Evolutionary conservation across 2,888 invertebrate species (phyloP).

Genomic region (Hedychridium roseum): DNA sequence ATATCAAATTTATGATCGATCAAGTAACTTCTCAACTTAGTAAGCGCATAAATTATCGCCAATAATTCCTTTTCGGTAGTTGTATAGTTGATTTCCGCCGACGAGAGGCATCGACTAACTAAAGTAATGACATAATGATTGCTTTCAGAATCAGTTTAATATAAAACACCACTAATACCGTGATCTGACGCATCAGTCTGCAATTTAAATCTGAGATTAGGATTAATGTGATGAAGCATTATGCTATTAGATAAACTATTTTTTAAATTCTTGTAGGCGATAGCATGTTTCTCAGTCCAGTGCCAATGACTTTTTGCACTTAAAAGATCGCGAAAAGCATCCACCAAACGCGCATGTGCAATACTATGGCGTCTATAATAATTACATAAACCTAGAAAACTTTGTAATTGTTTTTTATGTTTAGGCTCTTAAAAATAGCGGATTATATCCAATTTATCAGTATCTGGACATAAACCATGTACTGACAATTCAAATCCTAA

Average conservation of each 20-base stretch:
- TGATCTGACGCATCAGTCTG: slow-evolving; percentile 11
- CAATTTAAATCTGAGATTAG: slow-evolving; percentile 10
- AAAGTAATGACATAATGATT: slow-evolving; percentile 23
- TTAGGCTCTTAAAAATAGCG: background rate
- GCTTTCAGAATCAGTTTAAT: background rate
- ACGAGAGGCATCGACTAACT: slow-evolving; percentile 18
- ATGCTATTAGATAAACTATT: slow-evolving; percentile 7
- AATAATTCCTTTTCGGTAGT: slow-evolving; percentile 6
- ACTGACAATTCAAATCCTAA: background rate
- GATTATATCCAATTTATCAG: background rate
- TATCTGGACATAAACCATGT: background rate
- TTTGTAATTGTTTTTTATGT: background rate
- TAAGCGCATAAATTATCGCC: slow-evolving; percentile 1
- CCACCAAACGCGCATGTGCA: slow-evolving; percentile 2
- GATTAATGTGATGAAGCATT: slow-evolving; percentile 14
- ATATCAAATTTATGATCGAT: background rate
- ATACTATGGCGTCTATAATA: slow-evolving; percentile 1
- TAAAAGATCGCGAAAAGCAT: slow-evolving; percentile 14
- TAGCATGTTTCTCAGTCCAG: slow-evolving; percentile 12
- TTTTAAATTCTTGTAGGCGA: slow-evolving; percentile 15
- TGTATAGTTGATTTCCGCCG: slow-evolving; percentile 3
- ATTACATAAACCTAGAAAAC: background rate
- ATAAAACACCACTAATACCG: slow-evolving; percentile 25
- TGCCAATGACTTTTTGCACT: slow-evolving; percentile 11
- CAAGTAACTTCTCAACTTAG: background rate